Base-by-base conservation (phyloP, 2,888 invertebrate genomes). In the Amiota minor region DNA sequence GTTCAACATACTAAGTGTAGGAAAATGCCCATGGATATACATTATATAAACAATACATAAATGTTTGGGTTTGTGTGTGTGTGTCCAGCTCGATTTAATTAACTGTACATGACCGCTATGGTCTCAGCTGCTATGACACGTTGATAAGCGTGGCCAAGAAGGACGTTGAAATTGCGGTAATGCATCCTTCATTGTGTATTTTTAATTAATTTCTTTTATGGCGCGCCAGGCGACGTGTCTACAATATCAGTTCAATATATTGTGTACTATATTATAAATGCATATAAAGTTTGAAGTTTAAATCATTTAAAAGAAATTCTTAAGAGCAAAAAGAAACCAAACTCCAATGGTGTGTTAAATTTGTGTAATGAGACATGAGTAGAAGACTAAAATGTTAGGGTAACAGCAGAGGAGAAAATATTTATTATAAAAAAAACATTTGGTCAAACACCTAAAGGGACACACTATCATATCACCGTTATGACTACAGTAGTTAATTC, bases 51-150 rank as follows among this genome's bases (percentile, higher is more conserved):
- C 20, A n/a, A 59, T 59, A 16, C 10, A 18, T 61, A 18, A 4
- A 20, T 56, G 70, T 72, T 20, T 72, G 53, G 67, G 50, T 14
- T 9, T 53, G 59, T 72, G 53, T 70, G 50, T 14, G 47, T 53
- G 59, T 72, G 45, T 50, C 80, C 80, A 79, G 79, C 78, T 81
- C 78, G 81, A 82, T 83, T 84, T 83, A 83, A 83, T 83, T 84
- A 84, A 82, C 83, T 79, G 76, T 65, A 81, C 81, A 81, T 77
- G 82, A 70, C 77, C 72, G 72, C 50, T 78, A 80, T 73, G 81
- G 79, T 75, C 74, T 35, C 75, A 45, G 72, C 72, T 35, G 35
- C 35, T 35, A 74, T 47, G 12, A 0, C 12, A 53, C 53, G 53
- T 53, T 53, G 12, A n/a, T n/a, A 2, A 12, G 53, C 2, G 14